Base-by-base conservation (phyloP, 2,888 invertebrate species). In the Tholera decimalis region DNA sequence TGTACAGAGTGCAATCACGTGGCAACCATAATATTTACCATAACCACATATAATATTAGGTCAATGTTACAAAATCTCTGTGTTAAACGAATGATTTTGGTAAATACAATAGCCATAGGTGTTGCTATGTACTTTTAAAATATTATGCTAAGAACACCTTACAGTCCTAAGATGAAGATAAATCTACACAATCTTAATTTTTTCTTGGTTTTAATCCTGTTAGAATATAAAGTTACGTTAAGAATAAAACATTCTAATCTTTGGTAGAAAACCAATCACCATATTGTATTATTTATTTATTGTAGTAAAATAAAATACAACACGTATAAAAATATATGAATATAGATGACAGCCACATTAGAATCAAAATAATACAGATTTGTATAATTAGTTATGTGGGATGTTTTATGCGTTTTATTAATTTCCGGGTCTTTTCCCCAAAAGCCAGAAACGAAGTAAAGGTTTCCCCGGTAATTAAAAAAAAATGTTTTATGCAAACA, bases 231-330 rank as follows among this genome's bases (percentile, higher is more conserved):
- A 11, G 18, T 65, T 67, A 47, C 8, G 20, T 76, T 70, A 58
- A 20, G 53, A 66, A 63, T 76, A 78, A 73, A 73, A 67, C 22
- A 26, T 77, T 57, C 57, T 67, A 80, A 57, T 80, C 82, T 80
- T 80, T 80, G 80, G 82, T 81, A 68, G 58, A 77, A 77, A 69
- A 67, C 64, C 70, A 70, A 76, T 77, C 63, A 69, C 55, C 63
- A 37, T 57, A 57, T 43, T 54, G 60, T 50, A 60, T 41, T 47
- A 57, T 60, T 61, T 28, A 60, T 67, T 62, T 39, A 47, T 24
- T 37, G 57, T 70, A 57, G 53, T 73, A 73, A 51, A 76, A 72
- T 60, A 49, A 77, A 68, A 77, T 65, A 76, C 56, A 67, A 60
- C 43, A 51, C 37, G 56, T 76, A 76, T 73, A 77, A 77, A 76